These are phyloP conservation scores for Corvus hawaiiensis DNA, from an alignment of 2,113 vertebrate species.

Conservation along the genomic window DNA sequence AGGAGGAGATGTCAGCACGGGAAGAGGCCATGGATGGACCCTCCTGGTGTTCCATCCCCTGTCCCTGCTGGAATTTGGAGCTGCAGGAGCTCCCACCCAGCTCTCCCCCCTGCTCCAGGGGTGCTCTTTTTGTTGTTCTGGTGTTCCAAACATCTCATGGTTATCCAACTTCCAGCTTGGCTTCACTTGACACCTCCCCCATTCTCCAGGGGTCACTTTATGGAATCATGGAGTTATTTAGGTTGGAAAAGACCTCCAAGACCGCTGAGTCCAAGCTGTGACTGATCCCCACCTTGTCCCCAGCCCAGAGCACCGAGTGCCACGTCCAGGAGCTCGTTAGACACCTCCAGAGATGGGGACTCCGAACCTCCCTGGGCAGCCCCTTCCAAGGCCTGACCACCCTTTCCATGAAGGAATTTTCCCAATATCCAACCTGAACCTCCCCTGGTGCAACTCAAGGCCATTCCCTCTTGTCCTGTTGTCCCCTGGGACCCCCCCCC, in stretches of 20 bases:
- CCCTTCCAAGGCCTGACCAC: rapidly evolving
- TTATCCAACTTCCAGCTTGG: not conserved
- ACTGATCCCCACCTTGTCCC: not conserved
- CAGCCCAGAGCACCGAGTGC: not conserved
- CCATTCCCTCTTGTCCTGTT: not conserved
- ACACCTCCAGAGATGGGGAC: not conserved
- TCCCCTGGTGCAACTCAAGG: not conserved
- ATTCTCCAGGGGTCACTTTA: not conserved
- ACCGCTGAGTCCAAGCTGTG: not conserved
- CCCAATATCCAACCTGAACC: not conserved
- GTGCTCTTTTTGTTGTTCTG: rapidly evolving
- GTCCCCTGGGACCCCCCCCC: not conserved
- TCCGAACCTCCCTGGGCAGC: not conserved
- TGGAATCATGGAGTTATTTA: not conserved
- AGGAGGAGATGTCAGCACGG: constrained; percentile 10
- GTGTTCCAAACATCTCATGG: not conserved
- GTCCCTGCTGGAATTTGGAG: not conserved
- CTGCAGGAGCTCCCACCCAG: not conserved
- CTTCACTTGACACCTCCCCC: not conserved
- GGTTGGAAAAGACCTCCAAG: not conserved
- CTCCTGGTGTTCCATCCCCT: not conserved
- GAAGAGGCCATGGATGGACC: not conserved
- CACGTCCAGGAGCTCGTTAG: rapidly evolving
- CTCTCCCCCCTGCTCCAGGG: not conserved
- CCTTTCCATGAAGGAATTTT: not conserved